A percentile compares a stretch with the other conserved stretches of the same genome.
These are phyloP conservation scores for Bellardia pandia DNA, from an alignment of 2,888 invertebrate genomes.

Conservation along the genomic window DNA sequence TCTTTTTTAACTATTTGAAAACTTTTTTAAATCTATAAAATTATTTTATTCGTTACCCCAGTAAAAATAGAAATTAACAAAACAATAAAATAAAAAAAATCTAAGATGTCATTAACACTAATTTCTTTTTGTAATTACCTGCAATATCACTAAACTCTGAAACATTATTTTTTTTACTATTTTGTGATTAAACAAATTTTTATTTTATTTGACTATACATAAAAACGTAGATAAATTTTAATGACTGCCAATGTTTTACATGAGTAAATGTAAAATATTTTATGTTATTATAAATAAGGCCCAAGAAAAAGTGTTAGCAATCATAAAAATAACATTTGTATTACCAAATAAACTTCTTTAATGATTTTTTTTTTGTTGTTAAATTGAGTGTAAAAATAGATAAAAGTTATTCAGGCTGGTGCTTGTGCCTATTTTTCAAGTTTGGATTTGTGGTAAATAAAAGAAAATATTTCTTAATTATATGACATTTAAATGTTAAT, in stretches of 20 bases:
- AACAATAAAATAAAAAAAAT: background rate
- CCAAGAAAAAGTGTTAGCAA: slow-evolving; percentile 32
- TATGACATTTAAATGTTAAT: background rate
- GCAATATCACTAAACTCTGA: background rate
- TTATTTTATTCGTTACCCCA: background rate
- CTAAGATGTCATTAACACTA: slow-evolving; percentile 1
- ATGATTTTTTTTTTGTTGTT: background rate
- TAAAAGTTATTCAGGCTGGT: background rate
- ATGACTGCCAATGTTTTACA: slow-evolving; percentile 55
- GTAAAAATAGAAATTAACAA: background rate
- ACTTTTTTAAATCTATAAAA: too few relatives aligned
- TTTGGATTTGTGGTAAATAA: background rate
- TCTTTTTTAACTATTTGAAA: too few relatives aligned
- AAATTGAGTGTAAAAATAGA: background rate
- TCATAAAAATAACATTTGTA: background rate
- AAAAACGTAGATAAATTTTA: slow-evolving; percentile 21
- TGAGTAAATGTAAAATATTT: slow-evolving; percentile 74
- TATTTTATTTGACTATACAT: background rate
- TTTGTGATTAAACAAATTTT: background rate
- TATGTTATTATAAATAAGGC: background rate
- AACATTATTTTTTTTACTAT: background rate
- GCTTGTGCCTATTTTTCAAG: background rate
- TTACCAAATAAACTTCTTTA: slow-evolving; percentile 10
- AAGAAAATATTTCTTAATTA: background rate
- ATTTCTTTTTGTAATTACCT: slow-evolving; percentile 10